A percentile compares a stretch with the other conserved stretches of the same genome.
Evolutionary conservation across 2,888 invertebrate species (phyloP).

Genomic region (Caenorhabditis sulstoni): DNA sequence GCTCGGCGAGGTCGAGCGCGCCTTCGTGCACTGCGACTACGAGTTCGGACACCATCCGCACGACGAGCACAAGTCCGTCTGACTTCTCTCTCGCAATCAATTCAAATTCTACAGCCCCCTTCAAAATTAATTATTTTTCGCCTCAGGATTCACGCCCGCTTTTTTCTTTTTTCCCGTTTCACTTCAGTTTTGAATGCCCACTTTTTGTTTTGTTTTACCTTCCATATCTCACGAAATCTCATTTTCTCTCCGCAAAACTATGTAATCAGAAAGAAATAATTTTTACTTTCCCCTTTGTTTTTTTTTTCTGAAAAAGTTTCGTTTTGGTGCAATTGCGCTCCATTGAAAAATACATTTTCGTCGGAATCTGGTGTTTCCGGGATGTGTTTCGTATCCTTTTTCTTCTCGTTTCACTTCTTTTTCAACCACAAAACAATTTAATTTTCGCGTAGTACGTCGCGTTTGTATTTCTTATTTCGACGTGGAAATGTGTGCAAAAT

Average conservation of each 20-base stretch:
- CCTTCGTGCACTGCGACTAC: constrained; percentile 83
- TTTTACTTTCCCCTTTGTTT: not conserved
- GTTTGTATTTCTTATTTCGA: not conserved
- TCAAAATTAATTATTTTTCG: not conserved
- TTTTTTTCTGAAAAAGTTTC: not conserved
- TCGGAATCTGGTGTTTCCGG: too few species aligned
- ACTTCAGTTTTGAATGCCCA: too few species aligned
- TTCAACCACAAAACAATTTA: constrained; percentile 50
- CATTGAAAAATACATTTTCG: too few species aligned
- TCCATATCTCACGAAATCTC: not conserved
- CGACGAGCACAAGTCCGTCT: constrained; percentile 81
- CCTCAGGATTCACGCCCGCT: not conserved
- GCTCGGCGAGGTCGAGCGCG: constrained; percentile 82
- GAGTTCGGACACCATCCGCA: constrained; percentile 82
- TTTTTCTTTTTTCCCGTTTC: too few species aligned
- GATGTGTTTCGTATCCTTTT: constrained; percentile 1
- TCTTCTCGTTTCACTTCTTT: constrained; percentile 14
- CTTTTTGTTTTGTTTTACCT: not conserved
- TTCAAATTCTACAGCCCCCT: not conserved
- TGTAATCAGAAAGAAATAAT: too few species aligned
- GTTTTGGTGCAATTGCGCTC: not conserved
- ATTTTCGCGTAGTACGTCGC: constrained; percentile 32
- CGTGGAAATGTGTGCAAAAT: constrained; percentile 17
- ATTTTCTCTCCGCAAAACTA: not conserved
- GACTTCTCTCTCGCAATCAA: too few species aligned